Base-by-base conservation (phyloP, 2,888 invertebrate species). In the Bhutanitis thaidina region DNA sequence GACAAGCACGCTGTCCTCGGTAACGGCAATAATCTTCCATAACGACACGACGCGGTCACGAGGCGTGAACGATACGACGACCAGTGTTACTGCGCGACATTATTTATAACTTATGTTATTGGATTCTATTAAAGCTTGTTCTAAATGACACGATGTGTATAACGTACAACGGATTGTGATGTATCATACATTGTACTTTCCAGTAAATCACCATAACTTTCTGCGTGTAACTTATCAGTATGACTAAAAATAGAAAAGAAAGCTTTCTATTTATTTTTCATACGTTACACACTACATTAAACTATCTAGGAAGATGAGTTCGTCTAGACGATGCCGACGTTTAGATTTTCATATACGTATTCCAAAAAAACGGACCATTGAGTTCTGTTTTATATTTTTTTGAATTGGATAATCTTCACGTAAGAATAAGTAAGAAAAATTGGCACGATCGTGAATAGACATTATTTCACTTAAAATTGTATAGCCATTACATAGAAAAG, bases 101-200 rank as follows among this genome's bases (percentile, higher is more conserved):
- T 32, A 48, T 48, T 48, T 41, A 41, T 16, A 41, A 36, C 16
- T 16, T 36, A 27, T 41, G 7, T 35, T 36, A 29, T 41, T 35
- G 13, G 9, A 37, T 37, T 36, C 34, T 45, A 25, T n/a, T 45
- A 29, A 29, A 15, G 14, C 29, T 12, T 8, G 37, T 37, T 29
- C 8, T 36, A 7, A 27, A 30, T 16, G 15, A 45, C 35, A 35
- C 29, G n/a, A 10, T 10, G 10, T 34, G 25, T 12, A 44, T 45
- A 27, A 27, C 14, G 44, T 27, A 27, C 36, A 27, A 27, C 9
- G 34, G 7, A 14, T 20, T 15, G n/a, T 12, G 35, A 34, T 13
- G 7, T 27, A 1, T 12, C n/a, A 15, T 15, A n/a, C n/a, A n/a
- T n/a, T 34, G 12, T 7, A 3, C 1, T 12, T 12, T 34, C 12